Percentiles rank a stretch among this genome's conserved stretches.
These are phyloP conservation scores for Cherax destructor DNA, from an alignment of 1,140 invertebrate species.

Conservation along the genomic window DNA sequence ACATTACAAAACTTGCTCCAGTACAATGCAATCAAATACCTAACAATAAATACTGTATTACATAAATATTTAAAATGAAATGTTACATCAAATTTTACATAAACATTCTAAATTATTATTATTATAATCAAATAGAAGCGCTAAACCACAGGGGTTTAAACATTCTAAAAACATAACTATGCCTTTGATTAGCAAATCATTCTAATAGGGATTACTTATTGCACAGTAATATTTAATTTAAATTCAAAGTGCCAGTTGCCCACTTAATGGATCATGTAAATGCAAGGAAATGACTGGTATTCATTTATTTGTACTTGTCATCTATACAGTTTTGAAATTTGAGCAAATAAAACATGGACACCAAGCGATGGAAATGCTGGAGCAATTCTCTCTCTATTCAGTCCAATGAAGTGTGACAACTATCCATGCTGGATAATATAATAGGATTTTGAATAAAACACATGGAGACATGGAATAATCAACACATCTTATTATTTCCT, in stretches of 20 bases:
- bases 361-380: slow-evolving; percentile 20
- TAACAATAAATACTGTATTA: not conserved
- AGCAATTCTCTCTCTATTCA: not conserved
- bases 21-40: not conserved
- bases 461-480: slow-evolving; percentile 64
- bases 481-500: slow-evolving; percentile 68
- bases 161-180: not conserved
- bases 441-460: slow-evolving; percentile 63
- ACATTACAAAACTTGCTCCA: not conserved
- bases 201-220: not conserved
- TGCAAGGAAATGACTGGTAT: slow-evolving; percentile 35
- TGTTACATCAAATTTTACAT: not conserved
- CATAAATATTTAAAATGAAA: not conserved
- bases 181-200: not conserved
- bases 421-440: not conserved
- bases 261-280: slow-evolving; percentile 50
- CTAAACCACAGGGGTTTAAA: no score
- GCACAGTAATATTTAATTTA: not conserved
- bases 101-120: not conserved
- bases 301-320: slow-evolving; percentile 66
- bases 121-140: no score
- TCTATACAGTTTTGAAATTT: slow-evolving; percentile 53
- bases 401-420: not conserved
- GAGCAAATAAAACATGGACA: slow-evolving; percentile 66
- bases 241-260: not conserved